These are phyloP conservation scores for Resseliella maxima DNA, from an alignment of 2,888 invertebrate species.

Conservation along the genomic window DNA sequence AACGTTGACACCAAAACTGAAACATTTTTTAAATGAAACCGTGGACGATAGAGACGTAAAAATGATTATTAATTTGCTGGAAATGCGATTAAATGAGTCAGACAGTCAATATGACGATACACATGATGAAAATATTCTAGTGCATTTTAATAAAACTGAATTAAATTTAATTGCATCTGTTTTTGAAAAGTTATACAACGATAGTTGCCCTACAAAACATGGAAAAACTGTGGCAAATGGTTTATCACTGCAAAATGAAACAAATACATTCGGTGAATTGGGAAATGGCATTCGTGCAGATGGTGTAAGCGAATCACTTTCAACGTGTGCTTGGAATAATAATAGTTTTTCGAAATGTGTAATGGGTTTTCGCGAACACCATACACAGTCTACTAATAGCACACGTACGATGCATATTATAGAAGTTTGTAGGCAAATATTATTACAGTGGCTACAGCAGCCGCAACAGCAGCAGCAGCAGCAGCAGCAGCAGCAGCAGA, in stretches of 20 bases:
- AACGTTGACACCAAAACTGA: conserved; percentile 67
- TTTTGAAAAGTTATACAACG: conserved; percentile 28
- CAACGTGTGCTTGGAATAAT: conserved; percentile 25
- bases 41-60: not conserved
- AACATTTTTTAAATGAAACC: conserved; percentile 64
- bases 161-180: conserved; percentile 36
- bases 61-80: not conserved
- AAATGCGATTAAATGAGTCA: not conserved
- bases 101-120: not conserved
- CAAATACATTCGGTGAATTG: not conserved
- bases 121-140: conserved; percentile 40
- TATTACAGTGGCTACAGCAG: not conserved
- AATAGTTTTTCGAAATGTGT: conserved; percentile 49
- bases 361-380: not conserved
- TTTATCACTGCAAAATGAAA: not conserved
- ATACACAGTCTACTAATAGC: not conserved
- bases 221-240: conserved; percentile 28
- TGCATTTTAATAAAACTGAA: conserved; percentile 27
- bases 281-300: not conserved
- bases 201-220: not conserved
- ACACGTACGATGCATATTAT: conserved; percentile 40
- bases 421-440: conserved; percentile 37
- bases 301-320: not conserved
- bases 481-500: not conserved
- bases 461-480: not conserved